A percentile compares a stretch with the other conserved stretches of the same genome.
Conservation (phyloP, 2,888 invertebrate species). For the Meta bourneti region DNA sequence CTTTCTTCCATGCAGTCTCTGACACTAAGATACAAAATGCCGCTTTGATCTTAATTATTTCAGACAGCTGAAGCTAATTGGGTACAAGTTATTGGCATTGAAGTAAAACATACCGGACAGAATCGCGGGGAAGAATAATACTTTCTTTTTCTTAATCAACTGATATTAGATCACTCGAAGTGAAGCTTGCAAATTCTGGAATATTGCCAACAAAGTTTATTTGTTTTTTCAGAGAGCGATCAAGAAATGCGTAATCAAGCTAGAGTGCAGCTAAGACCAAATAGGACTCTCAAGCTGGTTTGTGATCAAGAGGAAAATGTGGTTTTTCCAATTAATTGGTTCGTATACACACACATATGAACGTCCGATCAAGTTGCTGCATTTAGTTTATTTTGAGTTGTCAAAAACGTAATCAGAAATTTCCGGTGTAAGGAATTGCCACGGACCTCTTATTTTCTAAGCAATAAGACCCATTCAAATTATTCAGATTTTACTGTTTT, state of each 20-base stretch:
- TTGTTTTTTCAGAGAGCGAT: slow-evolving; percentile 57
- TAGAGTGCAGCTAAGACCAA: slow-evolving; percentile 30
- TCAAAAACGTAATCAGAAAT: too few species aligned
- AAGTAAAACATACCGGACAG: neutral
- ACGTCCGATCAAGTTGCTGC: neutral
- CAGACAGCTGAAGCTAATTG: neutral
- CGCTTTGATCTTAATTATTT: neutral
- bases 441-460: neutral
- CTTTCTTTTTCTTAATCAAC: neutral
- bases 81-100: neutral
- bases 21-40: neutral
- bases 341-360: neutral
- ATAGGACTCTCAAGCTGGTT: slow-evolving; percentile 50
- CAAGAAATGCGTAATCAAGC: slow-evolving; percentile 13
- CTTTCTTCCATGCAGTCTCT: neutral
- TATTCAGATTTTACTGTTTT: too few species aligned
- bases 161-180: neutral
- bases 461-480: too few species aligned
- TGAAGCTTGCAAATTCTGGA: neutral
- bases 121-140: neutral
- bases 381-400: neutral
- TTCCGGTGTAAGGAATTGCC: neutral
- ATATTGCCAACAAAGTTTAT: neutral
- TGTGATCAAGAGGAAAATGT: slow-evolving; percentile 66
- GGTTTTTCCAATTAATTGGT: slow-evolving; percentile 65